Base-by-base conservation (phyloP, 2,888 invertebrate species). In the Endomychus coccineus region DNA sequence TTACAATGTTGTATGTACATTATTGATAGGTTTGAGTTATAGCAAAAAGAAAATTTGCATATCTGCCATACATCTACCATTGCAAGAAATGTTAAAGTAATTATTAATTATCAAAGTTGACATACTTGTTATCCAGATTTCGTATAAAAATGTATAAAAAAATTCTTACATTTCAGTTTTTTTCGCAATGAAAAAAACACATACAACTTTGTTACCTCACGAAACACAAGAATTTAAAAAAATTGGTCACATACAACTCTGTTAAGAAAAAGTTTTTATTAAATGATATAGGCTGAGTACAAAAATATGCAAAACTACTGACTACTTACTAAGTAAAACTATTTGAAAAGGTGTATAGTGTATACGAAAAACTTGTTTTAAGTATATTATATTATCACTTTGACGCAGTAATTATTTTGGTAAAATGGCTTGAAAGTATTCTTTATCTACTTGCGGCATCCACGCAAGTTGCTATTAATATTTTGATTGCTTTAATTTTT, bases 401-500 rank as follows among this genome's bases (percentile, higher is more conserved):
- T 6, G 6, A 23, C n/a, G 10, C 23, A 23, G 7, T 23, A 23
- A 23, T 11, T 4, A 23, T 6, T 23, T 23, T 11, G 23, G 23
- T 11, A 23, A 23, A 23, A 23, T 23, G 23, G 23, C 23, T 23
- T 23, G 10, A 11, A 23, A 23, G 23, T 23, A 23, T 23, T n/a
- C 7, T 6, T 23, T 23, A 23, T 23, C 23, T 23, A 23, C 23
- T 11, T 23, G 3, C 7, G 40, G 40, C 38, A 40, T 25, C 36
- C 32, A 40, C 12, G 16, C 19, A 27, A 25, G n/a, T n/a, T n/a
- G n/a, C n/a, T n/a, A n/a, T 31, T 32, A 33, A 33, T n/a, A 22
- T 32, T 41, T 34, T 41, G 11, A 41, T 33, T n/a, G 41, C 41
- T 19, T 38, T 32, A 15, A 41, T 32, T n/a, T n/a, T n/a, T n/a